Evolutionary conservation across 2,888 invertebrate genomes (phyloP).

Genomic region (Archips crataeganus): DNA sequence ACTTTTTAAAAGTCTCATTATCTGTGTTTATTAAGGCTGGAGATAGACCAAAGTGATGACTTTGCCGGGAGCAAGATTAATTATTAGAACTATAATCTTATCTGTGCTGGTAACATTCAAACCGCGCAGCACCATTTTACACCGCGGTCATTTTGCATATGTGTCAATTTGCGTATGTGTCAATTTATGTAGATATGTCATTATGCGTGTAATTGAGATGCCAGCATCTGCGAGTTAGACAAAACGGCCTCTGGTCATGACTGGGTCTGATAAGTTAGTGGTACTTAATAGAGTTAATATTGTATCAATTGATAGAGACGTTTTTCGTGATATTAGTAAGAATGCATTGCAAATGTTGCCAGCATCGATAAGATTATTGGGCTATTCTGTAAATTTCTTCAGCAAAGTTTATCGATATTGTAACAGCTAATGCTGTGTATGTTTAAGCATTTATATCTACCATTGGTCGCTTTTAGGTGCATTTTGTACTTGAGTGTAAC

Average conservation of each 20-base stretch:
- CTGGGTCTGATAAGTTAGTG: too few species aligned
- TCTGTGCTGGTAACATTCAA: not conserved
- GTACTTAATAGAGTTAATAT: too few species aligned
- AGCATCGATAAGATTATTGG: slow-evolving; percentile 8
- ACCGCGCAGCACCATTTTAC: too few species aligned
- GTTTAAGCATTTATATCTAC: slow-evolving; percentile 54
- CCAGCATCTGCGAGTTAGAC: too few species aligned
- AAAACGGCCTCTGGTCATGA: too few species aligned
- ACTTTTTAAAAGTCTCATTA: slow-evolving; percentile 55
- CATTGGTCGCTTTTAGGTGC: slow-evolving; percentile 53
- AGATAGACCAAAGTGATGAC: slow-evolving; percentile 88
- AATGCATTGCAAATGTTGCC: not conserved
- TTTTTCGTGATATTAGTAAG: too few species aligned
- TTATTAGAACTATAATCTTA: slow-evolving; percentile 13
- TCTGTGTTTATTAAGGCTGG: slow-evolving; percentile 85
- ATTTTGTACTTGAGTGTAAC: not conserved
- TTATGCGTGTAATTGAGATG: too few species aligned
- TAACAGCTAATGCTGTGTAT: slow-evolving; percentile 74
- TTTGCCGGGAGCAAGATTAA: slow-evolving; percentile 62
- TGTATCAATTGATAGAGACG: too few species aligned
- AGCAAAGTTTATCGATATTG: slow-evolving; percentile 74
- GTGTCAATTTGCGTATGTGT: too few species aligned
- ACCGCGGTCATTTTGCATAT: too few species aligned
- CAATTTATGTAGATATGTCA: too few species aligned
- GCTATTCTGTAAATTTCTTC: slow-evolving; percentile 42